Conservation (phyloP, 2,888 invertebrate species). For the Napeogenes inachia region DNA sequence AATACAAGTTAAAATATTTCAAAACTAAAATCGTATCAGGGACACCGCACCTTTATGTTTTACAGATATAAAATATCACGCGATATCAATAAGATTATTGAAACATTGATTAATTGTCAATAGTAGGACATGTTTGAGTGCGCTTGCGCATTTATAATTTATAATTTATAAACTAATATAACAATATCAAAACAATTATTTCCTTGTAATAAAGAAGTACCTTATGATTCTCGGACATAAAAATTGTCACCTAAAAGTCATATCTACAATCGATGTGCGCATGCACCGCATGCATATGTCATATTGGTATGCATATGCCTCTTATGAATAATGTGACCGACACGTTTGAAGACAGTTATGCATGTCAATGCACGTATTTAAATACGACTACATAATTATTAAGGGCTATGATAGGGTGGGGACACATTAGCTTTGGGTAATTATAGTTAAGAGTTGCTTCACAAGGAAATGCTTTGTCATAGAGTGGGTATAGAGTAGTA, state of each 20-base stretch:
- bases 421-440: slow-evolving; percentile 1
- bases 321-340: slow-evolving; percentile 51
- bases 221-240: neutral
- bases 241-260: slow-evolving; percentile 2
- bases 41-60: too few relatives aligned
- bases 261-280: slow-evolving; percentile 16
- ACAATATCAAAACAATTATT: too few relatives aligned
- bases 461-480: neutral
- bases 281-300: slow-evolving; percentile 33
- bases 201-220: too few relatives aligned
- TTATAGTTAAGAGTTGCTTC: neutral
- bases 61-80: too few relatives aligned
- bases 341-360: slow-evolving; percentile 51
- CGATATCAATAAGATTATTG: too few relatives aligned
- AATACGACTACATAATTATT: slow-evolving; percentile 31
- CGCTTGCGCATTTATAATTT: too few relatives aligned
- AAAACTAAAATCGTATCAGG: too few relatives aligned
- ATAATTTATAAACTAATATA: too few relatives aligned
- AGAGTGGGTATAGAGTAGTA: neutral
- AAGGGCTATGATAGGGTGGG: slow-evolving; percentile 17
- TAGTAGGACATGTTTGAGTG: too few relatives aligned
- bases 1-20: too few relatives aligned
- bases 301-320: slow-evolving; percentile 44
- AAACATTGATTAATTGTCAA: too few relatives aligned
- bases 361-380: slow-evolving; percentile 47